These are phyloP conservation scores for Caenorhabditis wallacei DNA, from an alignment of 2,888 invertebrate species.

Conservation along the genomic window DNA sequence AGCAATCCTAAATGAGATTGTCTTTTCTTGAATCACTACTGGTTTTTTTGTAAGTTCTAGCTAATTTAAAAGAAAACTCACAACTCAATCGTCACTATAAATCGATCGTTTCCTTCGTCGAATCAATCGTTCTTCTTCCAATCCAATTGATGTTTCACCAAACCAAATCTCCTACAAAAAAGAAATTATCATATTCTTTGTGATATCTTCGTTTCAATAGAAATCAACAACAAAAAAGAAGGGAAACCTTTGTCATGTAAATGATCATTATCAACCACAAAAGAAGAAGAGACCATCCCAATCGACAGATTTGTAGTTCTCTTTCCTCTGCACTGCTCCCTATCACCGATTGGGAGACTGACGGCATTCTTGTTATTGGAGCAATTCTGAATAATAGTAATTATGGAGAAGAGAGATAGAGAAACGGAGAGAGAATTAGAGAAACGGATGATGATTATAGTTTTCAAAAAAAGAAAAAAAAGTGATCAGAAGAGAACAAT, in stretches of 20 bases:
- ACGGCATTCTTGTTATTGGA: conserved; percentile 22
- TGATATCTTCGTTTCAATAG: too few species aligned
- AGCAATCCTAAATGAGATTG: too few species aligned
- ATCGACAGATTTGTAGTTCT: conserved; percentile 67
- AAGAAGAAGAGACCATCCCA: conserved; percentile 68
- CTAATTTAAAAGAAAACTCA: not conserved
- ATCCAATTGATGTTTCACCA: conserved; percentile 62
- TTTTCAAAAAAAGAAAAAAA: not conserved
- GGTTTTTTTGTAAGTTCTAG: too few species aligned
- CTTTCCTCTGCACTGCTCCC: conserved; percentile 61
- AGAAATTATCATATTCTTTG: conserved; percentile 1
- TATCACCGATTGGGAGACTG: conserved; percentile 38
- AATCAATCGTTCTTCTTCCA: conserved; percentile 57
- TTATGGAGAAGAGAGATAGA: not conserved
- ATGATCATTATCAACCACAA: conserved; percentile 70
- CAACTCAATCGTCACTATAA: conserved; percentile 45
- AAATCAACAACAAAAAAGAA: too few species aligned
- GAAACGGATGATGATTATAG: not conserved
- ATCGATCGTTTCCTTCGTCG: conserved; percentile 36
- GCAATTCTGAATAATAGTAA: not conserved
- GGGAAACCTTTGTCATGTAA: conserved; percentile 68
- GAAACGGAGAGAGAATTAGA: not conserved
- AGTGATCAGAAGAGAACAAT: not conserved
- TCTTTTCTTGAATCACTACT: too few species aligned
- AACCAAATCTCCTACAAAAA: conserved; percentile 63